Base-by-base conservation (phyloP, 2,888 invertebrate genomes). In the Pachycephus smyrnensis region DNA sequence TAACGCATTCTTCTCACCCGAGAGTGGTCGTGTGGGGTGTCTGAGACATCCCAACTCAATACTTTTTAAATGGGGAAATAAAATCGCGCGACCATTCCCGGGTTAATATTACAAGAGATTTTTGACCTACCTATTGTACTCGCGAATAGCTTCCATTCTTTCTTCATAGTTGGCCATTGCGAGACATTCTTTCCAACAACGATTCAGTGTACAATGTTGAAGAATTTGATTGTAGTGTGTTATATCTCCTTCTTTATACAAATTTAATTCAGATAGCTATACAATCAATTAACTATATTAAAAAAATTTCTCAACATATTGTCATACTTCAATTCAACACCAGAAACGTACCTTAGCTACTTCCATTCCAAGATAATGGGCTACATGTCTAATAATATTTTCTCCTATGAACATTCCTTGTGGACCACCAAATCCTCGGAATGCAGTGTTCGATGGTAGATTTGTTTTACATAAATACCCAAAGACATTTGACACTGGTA, bases 321-420 rank as follows among this genome's bases (percentile, higher is more conserved):
- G 32, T 76, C 33, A 9, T n/a, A 33, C 33, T 31, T 15, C 15
- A 23, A 35, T n/a, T 35, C 12, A 30, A 31, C n/a, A 15, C 12
- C 4, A 31, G 1, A 23, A 35, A 85, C 93, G 93, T 40, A 98
- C 94, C 90, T 95, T 94, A 15, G 94, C 91, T 12, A 94, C 92
- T 83, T 95, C 94, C 83, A 94, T 94, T 0, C 94, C 93, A 33
- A 97, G 92, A 84, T 93, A 94, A 55, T 93, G 93, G 1, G 98
- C 97, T 23, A 98, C 93, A 82, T 97, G 95, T 81, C 95, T 93
- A 69, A 97, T 93, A 84, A 97, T 95, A 84, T 93, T 94, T 92
- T 98, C 98, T 0, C 94, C 96, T 1, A 95, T 94, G 88, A 96
- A 96, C 97, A 98, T 97, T 37, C 96, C 97, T 89, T 98, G 98